phyloP scores from a whole-genome alignment of 1,140 invertebrate species.

The Dinoponera quadriceps region DNA sequence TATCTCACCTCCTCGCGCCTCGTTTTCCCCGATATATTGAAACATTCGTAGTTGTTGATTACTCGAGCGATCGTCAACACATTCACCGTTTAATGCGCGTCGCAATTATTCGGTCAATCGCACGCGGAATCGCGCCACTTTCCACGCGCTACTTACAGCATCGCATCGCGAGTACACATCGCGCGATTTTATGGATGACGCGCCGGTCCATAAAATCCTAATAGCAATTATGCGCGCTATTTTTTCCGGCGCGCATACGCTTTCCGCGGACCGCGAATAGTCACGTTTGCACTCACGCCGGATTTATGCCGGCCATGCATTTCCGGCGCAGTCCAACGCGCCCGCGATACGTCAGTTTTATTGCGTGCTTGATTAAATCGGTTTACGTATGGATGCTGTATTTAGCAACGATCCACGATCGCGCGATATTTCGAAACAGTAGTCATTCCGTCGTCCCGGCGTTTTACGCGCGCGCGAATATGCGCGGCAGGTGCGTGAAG shows the following conservation, averaged over 20 bases:
- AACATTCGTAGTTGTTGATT: neutral
- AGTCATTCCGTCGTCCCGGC: slow-evolving; percentile 21
- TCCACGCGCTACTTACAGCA: neutral
- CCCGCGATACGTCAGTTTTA: slow-evolving; percentile 67
- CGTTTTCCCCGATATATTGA: neutral
- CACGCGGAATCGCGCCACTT: neutral
- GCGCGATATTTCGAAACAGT: slow-evolving; percentile 49
- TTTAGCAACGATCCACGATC: slow-evolving; percentile 44
- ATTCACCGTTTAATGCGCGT: neutral
- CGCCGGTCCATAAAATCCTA: slow-evolving; percentile 6
- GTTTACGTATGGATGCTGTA: slow-evolving; percentile 58
- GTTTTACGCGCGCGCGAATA: slow-evolving; percentile 17
- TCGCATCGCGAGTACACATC: too few relatives aligned
- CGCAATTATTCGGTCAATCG: neutral
- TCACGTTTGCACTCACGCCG: slow-evolving; percentile 57
- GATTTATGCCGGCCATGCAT: slow-evolving; percentile 69
- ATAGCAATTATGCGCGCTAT: slow-evolving; percentile 36
- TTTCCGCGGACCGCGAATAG: slow-evolving; percentile 6
- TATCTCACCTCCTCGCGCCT: too few relatives aligned
- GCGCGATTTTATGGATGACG: neutral
- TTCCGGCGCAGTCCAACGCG: slow-evolving; percentile 57
- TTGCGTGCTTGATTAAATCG: slow-evolving; percentile 71
- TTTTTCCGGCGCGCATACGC: slow-evolving; percentile 4
- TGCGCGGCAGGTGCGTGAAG: neutral
- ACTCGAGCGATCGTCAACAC: neutral